These are phyloP conservation scores for Silurus asotus DNA, from an alignment of 2,113 vertebrate species.

Conservation along the genomic window DNA sequence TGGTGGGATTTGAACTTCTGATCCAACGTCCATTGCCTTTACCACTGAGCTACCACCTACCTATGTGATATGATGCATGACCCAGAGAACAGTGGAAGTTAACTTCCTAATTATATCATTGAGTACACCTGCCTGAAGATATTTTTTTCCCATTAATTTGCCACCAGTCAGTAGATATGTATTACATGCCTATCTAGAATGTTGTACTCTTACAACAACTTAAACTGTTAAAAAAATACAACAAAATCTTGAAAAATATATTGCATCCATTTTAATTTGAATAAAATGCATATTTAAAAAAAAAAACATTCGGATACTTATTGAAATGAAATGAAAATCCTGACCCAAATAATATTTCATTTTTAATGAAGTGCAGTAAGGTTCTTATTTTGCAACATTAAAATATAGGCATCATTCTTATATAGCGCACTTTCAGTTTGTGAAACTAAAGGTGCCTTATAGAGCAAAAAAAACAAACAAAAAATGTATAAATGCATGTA, in stretches of 20 bases:
- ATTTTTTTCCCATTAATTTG: neutral
- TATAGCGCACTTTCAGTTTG: neutral
- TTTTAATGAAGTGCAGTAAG: constrained; percentile 14
- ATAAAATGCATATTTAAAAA: neutral
- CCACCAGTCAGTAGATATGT: neutral
- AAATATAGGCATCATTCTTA: neutral
- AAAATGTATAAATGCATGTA: neutral
- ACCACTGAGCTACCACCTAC: too few species aligned
- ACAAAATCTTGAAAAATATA: neutral
- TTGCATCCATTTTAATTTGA: neutral
- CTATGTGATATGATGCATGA: neutral
- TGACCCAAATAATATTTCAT: neutral
- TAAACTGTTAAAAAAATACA: neutral
- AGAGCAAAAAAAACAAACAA: neutral
- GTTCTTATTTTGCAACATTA: neutral
- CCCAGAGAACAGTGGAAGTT: neutral
- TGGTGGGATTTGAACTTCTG: too few species aligned
- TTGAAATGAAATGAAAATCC: neutral
- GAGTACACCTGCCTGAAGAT: neutral
- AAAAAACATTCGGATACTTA: neutral
- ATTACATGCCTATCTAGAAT: neutral
- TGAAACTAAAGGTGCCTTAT: neutral
- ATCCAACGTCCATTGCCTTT: too few species aligned
- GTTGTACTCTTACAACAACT: neutral
- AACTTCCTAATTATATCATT: neutral